A percentile compares a stretch with the other conserved stretches of the same genome.
These are phyloP conservation scores for Cheiracanthium punctorium DNA, from an alignment of 2,888 invertebrate genomes.

Conservation along the genomic window DNA sequence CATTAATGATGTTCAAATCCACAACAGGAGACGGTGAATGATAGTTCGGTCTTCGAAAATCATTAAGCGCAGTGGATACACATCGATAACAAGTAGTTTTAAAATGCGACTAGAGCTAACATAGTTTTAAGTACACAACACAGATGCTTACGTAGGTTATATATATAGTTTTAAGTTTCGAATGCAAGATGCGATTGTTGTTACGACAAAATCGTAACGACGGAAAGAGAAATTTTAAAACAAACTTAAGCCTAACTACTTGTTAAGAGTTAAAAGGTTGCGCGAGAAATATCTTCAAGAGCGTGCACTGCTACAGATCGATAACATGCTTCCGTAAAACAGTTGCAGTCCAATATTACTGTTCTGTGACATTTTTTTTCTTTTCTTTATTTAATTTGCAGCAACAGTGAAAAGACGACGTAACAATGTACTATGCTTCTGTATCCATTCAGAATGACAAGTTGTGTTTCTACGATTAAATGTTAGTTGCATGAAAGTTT, in stretches of 20 bases:
- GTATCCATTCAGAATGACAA: neutral
- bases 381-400: too few relatives aligned
- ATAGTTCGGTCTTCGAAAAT: neutral
- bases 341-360: neutral
- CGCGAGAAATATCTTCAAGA: constrained; percentile 16
- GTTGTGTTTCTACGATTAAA: neutral
- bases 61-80: neutral
- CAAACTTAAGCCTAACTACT: constrained; percentile 66
- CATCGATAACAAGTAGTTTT: too few relatives aligned
- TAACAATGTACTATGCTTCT: neutral
- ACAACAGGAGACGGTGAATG: neutral
- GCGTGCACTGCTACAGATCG: neutral
- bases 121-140: too few relatives aligned
- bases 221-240: neutral
- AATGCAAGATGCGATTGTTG: too few relatives aligned
- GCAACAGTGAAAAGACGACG: too few relatives aligned
- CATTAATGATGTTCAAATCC: neutral
- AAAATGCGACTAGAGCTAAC: too few relatives aligned
- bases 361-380: too few relatives aligned
- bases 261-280: constrained; percentile 66
- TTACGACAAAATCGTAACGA: too few relatives aligned
- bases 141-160: too few relatives aligned
- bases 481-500: neutral
- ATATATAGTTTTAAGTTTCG: too few relatives aligned
- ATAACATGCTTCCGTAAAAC: neutral